These are phyloP conservation scores for Coecobrya sp. DNA, from an alignment of 2,888 invertebrate species.

Conservation along the genomic window DNA sequence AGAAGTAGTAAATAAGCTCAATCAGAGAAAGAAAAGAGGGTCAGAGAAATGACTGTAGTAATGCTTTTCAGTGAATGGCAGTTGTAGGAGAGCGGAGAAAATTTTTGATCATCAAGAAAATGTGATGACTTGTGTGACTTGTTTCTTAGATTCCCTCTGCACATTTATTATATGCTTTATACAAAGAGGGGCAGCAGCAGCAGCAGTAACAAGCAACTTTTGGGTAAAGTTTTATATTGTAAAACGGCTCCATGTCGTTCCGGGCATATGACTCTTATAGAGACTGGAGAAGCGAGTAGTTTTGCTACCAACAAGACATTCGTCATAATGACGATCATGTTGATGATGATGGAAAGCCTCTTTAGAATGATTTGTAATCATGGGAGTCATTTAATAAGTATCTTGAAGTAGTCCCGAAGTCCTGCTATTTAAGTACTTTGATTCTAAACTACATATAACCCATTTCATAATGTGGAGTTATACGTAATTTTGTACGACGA, in stretches of 20 bases:
- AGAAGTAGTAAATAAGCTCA: slow-evolving; percentile 18
- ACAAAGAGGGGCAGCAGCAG: slow-evolving; percentile 15
- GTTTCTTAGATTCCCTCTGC: slow-evolving; percentile 14
- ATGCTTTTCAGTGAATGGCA: background rate
- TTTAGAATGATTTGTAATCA: slow-evolving; percentile 79
- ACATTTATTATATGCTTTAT: background rate
- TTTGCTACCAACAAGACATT: slow-evolving; percentile 35
- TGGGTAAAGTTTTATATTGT: background rate
- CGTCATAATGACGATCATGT: slow-evolving; percentile 71
- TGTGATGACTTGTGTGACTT: slow-evolving; percentile 59
- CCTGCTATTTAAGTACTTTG: slow-evolving; percentile 47
- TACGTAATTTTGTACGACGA: too few relatives aligned
- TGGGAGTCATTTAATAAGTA: slow-evolving; percentile 72
- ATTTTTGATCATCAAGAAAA: slow-evolving; percentile 43
- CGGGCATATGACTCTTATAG: background rate
- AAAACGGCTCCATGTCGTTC: background rate
- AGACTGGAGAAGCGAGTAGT: background rate
- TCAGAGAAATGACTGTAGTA: background rate
- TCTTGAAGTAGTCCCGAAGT: background rate
- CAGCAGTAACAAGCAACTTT: slow-evolving; percentile 43
- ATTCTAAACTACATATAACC: too few relatives aligned
- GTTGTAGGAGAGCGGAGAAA: background rate
- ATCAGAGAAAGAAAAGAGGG: slow-evolving; percentile 13
- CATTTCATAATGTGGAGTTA: too few relatives aligned
- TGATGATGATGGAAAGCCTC: slow-evolving; percentile 77